Percentiles rank a stretch among this genome's conserved stretches.
These are phyloP conservation scores for Ameiurus melas DNA, from an alignment of 2,113 vertebrate species.

Conservation along the genomic window DNA sequence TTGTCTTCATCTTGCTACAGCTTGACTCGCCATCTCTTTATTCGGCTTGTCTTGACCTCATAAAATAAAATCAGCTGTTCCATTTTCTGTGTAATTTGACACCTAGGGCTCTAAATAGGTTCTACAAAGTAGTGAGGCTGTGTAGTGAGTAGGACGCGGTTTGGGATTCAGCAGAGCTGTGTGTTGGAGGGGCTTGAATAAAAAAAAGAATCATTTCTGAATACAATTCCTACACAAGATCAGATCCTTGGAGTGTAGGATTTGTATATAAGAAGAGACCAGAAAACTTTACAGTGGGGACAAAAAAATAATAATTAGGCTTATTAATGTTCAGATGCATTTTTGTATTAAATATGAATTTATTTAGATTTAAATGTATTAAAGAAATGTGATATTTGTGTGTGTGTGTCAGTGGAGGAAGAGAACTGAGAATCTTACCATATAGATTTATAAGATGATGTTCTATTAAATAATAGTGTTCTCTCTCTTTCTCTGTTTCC, in stretches of 20 bases:
- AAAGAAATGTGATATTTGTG: background rate
- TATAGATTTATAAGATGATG: background rate
- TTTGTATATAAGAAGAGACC: background rate
- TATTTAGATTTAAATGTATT: background rate
- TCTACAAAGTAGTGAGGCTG: background rate
- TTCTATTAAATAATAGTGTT: background rate
- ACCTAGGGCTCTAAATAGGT: background rate
- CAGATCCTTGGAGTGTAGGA: background rate
- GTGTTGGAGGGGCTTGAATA: background rate
- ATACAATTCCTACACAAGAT: background rate
- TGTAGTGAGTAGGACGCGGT: background rate
- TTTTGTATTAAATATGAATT: background rate
- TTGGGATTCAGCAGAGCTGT: background rate
- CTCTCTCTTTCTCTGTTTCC: slow-evolving; percentile 35
- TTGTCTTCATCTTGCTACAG: background rate
- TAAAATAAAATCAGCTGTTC: background rate
- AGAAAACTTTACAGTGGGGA: no score
- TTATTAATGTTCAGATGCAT: background rate
- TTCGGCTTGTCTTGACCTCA: background rate
- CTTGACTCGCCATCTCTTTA: background rate
- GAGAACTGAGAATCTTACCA: background rate
- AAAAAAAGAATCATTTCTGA: background rate
- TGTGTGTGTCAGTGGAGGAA: background rate
- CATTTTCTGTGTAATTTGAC: background rate
- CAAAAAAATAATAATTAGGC: background rate